Evolutionary conservation across 2,113 vertebrate species (phyloP), one percentile per base, ranked within the genome.

Genomic region (Podarcis cretensis): DNA sequence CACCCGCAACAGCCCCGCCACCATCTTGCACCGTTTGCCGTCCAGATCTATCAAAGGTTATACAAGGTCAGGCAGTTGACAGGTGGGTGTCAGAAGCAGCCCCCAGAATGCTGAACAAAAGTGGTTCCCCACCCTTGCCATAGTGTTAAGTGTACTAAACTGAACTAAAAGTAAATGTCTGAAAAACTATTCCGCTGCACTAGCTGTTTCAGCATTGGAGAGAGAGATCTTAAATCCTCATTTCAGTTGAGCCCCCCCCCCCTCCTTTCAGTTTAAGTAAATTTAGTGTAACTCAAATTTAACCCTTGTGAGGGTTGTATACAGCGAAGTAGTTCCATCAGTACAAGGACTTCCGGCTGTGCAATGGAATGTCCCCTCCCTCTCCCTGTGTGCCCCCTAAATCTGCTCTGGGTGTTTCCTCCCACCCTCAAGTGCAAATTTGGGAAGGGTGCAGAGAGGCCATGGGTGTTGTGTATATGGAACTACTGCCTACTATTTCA

Each of bases 401-500:
- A 43, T 71, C 48, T 25, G 37, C 21, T 43, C 75, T 75, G 30
- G 81, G 4, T 32, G 48, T 86, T 27, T 6, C 77, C 83, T 88
- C 86, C 89, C 63, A 73, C 32, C n/a, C 63, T 81, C 90, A 40
- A 91, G 59, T 5, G 16, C 59, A 63, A 20, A 20, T 63, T 20
- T 63, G 16, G 59, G 59, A 20, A 20, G 59, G 59, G 14, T 63
- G 59, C 18, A 20, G 18, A 18, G 18, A 20, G 59, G 14, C 59
- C 59, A 63, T 20, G 59, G 59, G 59, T 18, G 10, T 12, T 54
- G 48, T 54, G 9, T 10, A 54, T 54, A 54, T 54, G 48, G 48
- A 54, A 54, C 59, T 63, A 63, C 18, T 63, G 13, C 48, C 48
- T 54, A 83, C 86, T 93, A 90, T 94, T 91, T 87, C 89, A 92